These are phyloP conservation scores for Steinernema khuongi DNA, from an alignment of 1,140 invertebrate genomes.

Conservation along the genomic window DNA sequence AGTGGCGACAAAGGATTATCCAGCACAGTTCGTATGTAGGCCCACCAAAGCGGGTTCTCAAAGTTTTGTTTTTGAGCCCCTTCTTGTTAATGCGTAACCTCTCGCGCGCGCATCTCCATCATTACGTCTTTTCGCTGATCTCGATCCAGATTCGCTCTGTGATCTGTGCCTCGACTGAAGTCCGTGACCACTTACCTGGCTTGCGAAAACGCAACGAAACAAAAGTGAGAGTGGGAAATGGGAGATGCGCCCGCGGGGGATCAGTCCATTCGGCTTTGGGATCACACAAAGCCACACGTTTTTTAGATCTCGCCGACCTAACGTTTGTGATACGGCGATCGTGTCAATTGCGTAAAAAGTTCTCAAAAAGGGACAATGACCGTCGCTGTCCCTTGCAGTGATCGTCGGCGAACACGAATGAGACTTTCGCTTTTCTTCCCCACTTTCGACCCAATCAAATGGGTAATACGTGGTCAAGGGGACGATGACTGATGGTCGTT, in stretches of 20 bases:
- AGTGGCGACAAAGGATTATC: background rate
- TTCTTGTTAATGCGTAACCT: background rate
- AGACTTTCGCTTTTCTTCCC: no score
- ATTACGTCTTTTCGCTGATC: background rate
- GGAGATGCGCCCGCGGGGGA: background rate
- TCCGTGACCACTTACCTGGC: background rate
- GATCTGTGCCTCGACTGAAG: no score
- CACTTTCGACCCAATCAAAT: no score
- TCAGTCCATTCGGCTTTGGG: background rate
- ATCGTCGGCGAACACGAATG: no score
- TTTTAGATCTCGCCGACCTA: background rate
- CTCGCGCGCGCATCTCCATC: background rate
- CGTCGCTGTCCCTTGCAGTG: no score
- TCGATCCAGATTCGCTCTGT: no score
- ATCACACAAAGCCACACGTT: background rate
- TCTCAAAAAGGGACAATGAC: background rate
- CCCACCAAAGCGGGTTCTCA: no score
- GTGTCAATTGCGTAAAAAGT: background rate
- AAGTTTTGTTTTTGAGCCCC: background rate
- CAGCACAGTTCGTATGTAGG: background rate
- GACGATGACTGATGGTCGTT: no score
- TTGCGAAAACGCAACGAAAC: background rate
- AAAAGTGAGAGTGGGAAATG: conserved; percentile 6
- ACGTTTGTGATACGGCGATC: background rate
- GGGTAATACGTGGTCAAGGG: no score